Evolutionary conservation across 2,888 invertebrate genomes (phyloP), one percentile per base, ranked within the genome.

Genomic region (Augiades crinisus): DNA sequence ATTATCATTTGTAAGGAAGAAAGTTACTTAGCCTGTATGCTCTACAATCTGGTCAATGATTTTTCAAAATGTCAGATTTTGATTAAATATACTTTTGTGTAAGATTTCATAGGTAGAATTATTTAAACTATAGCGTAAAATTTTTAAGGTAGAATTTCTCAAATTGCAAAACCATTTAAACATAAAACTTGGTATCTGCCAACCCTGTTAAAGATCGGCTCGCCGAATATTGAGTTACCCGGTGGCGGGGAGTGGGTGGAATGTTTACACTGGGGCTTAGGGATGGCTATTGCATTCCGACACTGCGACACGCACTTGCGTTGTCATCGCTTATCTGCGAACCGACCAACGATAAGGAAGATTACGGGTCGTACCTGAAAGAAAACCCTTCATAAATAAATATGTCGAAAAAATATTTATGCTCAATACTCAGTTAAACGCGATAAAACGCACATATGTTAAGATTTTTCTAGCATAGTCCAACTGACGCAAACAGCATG

Each of bases 231-330:
- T 72, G 72, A 76, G 79, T 78, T 79, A 75, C 77, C 63, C 67
- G 64, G 58, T 47, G 55, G 67, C 61, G 68, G 73, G 73, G 75
- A 71, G 75, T 72, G 75, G 79, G 79, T 71, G 73, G 78, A 76
- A 78, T 84, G 81, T 86, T 86, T 85, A 78, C 81, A 68, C 65
- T 70, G 68, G 76, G 80, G 78, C 83, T 79, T 73, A 72, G 78
- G 78, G 77, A 67, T 70, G 61, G 58, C 69, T 79, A 86, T 85
- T 86, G 77, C 88, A 86, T 86, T 85, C 84, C 83, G 76, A 67
- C 73, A 74, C 56, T 33, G 40, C 37, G 38, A 38, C 17, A 17
- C 47, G 47, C 24, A 49, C 47, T 49, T 33, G 40, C 49, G 27
- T 43, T 19, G 38, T 53, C 47, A 44, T 47, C 38, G 16, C 33